phyloP scores from a whole-genome alignment of 1,140 invertebrate genomes.

The Zaprionus ghesquierei region DNA sequence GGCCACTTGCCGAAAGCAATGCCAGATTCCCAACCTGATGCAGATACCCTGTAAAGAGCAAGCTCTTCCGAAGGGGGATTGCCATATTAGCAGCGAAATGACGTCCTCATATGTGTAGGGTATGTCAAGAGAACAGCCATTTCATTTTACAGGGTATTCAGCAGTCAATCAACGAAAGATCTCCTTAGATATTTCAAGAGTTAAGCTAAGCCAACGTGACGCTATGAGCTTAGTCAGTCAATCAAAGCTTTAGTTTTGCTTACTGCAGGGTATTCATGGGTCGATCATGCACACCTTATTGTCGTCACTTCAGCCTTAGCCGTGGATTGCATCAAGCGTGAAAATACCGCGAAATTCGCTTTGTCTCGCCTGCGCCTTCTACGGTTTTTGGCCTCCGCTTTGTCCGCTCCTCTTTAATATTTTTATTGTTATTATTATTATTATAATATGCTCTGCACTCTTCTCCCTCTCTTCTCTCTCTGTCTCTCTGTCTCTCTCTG shows the following conservation, averaged over 20 bases:
- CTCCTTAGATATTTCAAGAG: too few relatives aligned
- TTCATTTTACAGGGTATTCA: too few relatives aligned
- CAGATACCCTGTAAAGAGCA: background rate
- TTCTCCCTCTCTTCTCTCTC: background rate
- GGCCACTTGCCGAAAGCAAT: slow-evolving; percentile 27
- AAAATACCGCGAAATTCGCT: slow-evolving; percentile 81
- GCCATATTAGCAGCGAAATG: too few relatives aligned
- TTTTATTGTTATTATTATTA: background rate
- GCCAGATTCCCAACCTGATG: background rate
- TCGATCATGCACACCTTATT: background rate
- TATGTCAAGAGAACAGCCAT: too few relatives aligned
- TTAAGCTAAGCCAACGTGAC: too few relatives aligned
- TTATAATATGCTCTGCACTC: background rate
- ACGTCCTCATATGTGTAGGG: too few relatives aligned
- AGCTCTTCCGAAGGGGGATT: too few relatives aligned
- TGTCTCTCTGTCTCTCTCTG: background rate
- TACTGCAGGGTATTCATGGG: background rate
- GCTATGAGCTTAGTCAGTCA: too few relatives aligned
- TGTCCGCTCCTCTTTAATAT: background rate
- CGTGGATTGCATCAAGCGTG: slow-evolving; percentile 63
- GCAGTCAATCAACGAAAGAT: too few relatives aligned
- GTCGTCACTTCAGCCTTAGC: background rate
- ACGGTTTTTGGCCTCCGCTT: background rate
- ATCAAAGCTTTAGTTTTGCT: background rate
- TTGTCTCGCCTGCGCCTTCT: slow-evolving; percentile 35